Base-by-base conservation (phyloP, 2,888 invertebrate genomes). In the Chirona hameri region DNA sequence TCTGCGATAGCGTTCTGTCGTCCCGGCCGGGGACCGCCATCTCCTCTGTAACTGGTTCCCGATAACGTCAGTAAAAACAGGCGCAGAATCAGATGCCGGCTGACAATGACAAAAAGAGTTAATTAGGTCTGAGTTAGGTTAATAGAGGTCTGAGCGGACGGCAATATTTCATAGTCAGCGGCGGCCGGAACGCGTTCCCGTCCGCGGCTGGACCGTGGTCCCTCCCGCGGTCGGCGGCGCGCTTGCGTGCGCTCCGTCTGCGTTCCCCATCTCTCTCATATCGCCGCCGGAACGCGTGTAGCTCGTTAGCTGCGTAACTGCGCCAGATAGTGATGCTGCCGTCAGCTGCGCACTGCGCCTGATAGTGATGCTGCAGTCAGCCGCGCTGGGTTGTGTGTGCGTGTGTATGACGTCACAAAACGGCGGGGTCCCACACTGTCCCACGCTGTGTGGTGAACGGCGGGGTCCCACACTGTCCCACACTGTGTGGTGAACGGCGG, bases 101-200 rank as follows among this genome's bases (percentile, higher is more conserved):
- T 39, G 76, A 76, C 76, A 76, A 76, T 76, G 39, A 76, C 24
- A 76, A 76, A 76, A 76, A 31, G 24, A 31, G 76, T 39, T 39
- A 29, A 39, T 76, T 76, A 76, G 21, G 4, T 29, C 5, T n/a
- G n/a, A n/a, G n/a, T n/a, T n/a, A n/a, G n/a, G n/a, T n/a, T n/a
- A n/a, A n/a, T n/a, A n/a, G n/a, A n/a, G n/a, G n/a, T n/a, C n/a
- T 1, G 0, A 1, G 39, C 7, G 14, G 39, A 15, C 69, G 76
- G 39, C 10, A 21, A 76, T 39, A 24, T 21, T 24, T 76, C 76
- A 76, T 76, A 21, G 39, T 76, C 39, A 15, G 69, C 65, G 27
- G n/a, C n/a, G n/a, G 10, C 14, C n/a, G 0, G n/a, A 10, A 69
- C 14, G 29, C 15, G n/a, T 12, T 65, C 69, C 15, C 2, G 14